Conservation (phyloP, 2,888 invertebrate species). For the Eilema griseolum region DNA sequence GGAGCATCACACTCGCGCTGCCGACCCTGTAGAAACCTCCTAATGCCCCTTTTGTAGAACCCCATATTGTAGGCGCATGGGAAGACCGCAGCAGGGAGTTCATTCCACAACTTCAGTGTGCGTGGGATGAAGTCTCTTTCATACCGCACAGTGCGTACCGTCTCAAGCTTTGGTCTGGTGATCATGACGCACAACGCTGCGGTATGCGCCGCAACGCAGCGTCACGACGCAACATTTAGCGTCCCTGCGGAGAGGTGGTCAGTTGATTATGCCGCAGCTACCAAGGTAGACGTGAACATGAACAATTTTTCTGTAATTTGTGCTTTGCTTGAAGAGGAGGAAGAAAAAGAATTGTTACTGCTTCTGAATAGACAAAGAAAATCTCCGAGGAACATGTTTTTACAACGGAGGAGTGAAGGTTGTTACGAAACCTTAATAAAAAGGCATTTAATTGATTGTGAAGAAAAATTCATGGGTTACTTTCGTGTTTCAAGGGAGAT, state of each 20-base stretch:
- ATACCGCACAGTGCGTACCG: too few relatives aligned
- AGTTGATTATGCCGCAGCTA: conserved; percentile 23
- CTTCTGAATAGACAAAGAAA: conserved; percentile 22
- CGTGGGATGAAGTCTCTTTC: too few relatives aligned
- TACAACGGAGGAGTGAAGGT: conserved; percentile 22
- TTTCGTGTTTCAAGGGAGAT: conserved; percentile 14
- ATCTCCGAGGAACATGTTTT: conserved; percentile 23
- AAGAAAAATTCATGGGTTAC: conserved; percentile 18
- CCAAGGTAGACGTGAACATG: conserved; percentile 25
- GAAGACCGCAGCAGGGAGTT: too few relatives aligned
- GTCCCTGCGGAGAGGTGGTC: conserved; percentile 34
- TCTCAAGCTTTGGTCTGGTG: conserved; percentile 25
- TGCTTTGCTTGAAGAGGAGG: conserved; percentile 15
- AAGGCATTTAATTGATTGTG: conserved; percentile 10
- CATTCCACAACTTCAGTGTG: too few relatives aligned
- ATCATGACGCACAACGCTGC: conserved; percentile 30
- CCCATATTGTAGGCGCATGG: too few relatives aligned
- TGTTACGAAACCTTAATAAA: conserved; percentile 20
- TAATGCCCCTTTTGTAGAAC: too few relatives aligned
- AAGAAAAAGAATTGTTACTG: conserved; percentile 22
- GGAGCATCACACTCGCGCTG: too few relatives aligned
- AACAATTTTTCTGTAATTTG: conserved; percentile 23
- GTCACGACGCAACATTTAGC: conserved; percentile 32
- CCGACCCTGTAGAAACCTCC: too few relatives aligned
- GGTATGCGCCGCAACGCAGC: conserved; percentile 30